Evolutionary conservation across 2,113 vertebrate genomes (phyloP), one percentile per base, ranked within the genome.

Genomic region (Cathartes aura): DNA sequence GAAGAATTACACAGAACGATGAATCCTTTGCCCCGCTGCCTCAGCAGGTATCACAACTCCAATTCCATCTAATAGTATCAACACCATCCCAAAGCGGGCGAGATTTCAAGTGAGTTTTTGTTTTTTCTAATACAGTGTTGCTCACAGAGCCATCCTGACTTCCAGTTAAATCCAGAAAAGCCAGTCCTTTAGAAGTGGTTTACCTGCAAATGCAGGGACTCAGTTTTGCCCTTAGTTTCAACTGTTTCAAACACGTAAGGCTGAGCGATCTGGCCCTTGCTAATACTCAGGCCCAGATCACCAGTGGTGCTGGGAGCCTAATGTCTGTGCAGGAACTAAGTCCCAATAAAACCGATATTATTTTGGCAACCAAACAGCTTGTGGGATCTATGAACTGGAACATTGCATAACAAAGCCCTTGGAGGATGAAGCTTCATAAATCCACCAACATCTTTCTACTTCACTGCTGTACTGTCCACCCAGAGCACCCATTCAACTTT

Each of bases 11-110:
- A 67, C 5, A 11, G 21, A 40, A 9, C 0, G 19, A 40, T 9
- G 71, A 63, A 34, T 14, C 8, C 19, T 38, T 6, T 34, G 24
- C 36, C 70, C 15, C 15, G 12, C 40, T 8, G 42, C 18, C 60
- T 27, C 47, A 16, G 59, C 53, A 62, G 22, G 29, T 13, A 26
- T 2, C 74, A 29, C 75, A 52, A 2, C 50, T 40, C 78, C 48
- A 56, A 1, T 5, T 27, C 82, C 73, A 22, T 5, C 22, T 1
- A 5, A 27, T 0, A 11, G 14, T 7, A 42, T 3, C 81, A 17
- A 13, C 8, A 26, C 7, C 71, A 60, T 2, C 58, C 30, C 26
- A 6, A 43, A 64, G 21, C 0, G 6, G 6, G 27, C 43, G 42
- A 55, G n/a, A 38, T 53, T 73, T 27, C 29, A 22, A n/a, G 24